phyloP scores from a whole-genome alignment of 2,888 invertebrate genomes.

The Zaprionus bogoriensis region DNA sequence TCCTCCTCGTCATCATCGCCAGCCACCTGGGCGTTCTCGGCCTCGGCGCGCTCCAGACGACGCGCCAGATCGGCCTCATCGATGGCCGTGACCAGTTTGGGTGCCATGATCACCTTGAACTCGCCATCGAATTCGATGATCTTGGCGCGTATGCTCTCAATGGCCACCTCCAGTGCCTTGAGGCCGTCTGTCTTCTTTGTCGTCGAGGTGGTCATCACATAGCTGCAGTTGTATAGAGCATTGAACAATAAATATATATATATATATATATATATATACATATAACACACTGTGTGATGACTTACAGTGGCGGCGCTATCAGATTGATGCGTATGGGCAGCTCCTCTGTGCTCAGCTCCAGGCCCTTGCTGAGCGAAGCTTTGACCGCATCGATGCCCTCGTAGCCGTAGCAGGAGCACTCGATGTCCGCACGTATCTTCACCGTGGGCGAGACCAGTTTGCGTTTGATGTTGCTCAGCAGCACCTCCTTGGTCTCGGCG shows the following conservation, averaged over 20 bases:
- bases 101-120: slow-evolving; percentile 97
- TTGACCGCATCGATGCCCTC: slow-evolving; percentile 99
- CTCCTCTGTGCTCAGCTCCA: slow-evolving; percentile 94
- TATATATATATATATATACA: too few relatives aligned
- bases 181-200: slow-evolving; percentile 97
- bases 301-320: slow-evolving; percentile 96
- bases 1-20: slow-evolving; percentile 94
- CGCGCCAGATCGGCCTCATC: slow-evolving; percentile 98
- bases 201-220: slow-evolving; percentile 98
- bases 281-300: slow-evolving; percentile 78
- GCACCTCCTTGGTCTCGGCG: slow-evolving; percentile 94
- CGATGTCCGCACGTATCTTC: slow-evolving; percentile 96
- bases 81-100: slow-evolving; percentile 98
- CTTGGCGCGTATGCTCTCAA: slow-evolving; percentile 92
- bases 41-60: slow-evolving; percentile 96
- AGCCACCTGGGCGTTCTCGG: slow-evolving; percentile 96
- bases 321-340: slow-evolving; percentile 99
- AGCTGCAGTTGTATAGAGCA: too few relatives aligned
- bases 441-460: slow-evolving; percentile 98
- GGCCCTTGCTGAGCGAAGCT: slow-evolving; percentile 93
- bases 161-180: slow-evolving; percentile 93
- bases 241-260: too few relatives aligned
- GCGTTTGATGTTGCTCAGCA: slow-evolving; percentile 96
- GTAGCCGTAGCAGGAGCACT: slow-evolving; percentile 97
- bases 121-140: slow-evolving; percentile 94